These are phyloP conservation scores for Theodoxus fluviatilis DNA, from an alignment of 2,888 invertebrate genomes.

Conservation along the genomic window DNA sequence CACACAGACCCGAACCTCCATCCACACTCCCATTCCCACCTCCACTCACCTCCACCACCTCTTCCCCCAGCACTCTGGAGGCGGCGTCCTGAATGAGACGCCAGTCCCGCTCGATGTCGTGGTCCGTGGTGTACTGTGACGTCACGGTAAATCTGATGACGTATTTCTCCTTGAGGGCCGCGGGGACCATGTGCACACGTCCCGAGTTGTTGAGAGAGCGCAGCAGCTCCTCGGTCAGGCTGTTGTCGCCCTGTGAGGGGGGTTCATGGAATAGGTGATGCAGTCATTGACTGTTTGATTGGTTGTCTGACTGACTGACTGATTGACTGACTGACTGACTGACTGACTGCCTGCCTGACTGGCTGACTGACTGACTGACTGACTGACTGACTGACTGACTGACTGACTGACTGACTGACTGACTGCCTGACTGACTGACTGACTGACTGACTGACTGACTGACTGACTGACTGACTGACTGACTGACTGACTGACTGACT, in stretches of 20 bases:
- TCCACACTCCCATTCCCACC: background rate
- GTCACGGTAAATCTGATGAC: constrained; percentile 94
- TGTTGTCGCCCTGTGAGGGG: constrained; percentile 76
- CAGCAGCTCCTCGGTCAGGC: constrained; percentile 81
- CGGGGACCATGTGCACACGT: constrained; percentile 91
- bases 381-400: too few relatives aligned
- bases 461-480: too few relatives aligned
- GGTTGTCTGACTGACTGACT: too few relatives aligned
- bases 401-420: too few relatives aligned
- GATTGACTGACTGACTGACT: too few relatives aligned
- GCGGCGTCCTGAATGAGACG: constrained; percentile 65
- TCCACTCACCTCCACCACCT: constrained; percentile 28
- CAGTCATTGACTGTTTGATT: too few relatives aligned
- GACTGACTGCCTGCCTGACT: too few relatives aligned
- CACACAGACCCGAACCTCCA: background rate
- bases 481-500: too few relatives aligned
- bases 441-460: too few relatives aligned
- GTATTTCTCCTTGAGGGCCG: constrained; percentile 80
- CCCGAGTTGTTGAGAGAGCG: constrained; percentile 88
- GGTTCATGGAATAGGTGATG: too few relatives aligned
- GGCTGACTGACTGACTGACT: too few relatives aligned
- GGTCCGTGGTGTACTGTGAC: constrained; percentile 77
- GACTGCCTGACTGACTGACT: too few relatives aligned
- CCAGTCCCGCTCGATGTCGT: constrained; percentile 81
- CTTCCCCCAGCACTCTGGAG: constrained; percentile 52